Percentiles rank a stretch among this genome's conserved stretches.
These are phyloP conservation scores for Gastrophryne carolinensis DNA, from an alignment of 2,797 vertebrate genomes.

Conservation along the genomic window DNA sequence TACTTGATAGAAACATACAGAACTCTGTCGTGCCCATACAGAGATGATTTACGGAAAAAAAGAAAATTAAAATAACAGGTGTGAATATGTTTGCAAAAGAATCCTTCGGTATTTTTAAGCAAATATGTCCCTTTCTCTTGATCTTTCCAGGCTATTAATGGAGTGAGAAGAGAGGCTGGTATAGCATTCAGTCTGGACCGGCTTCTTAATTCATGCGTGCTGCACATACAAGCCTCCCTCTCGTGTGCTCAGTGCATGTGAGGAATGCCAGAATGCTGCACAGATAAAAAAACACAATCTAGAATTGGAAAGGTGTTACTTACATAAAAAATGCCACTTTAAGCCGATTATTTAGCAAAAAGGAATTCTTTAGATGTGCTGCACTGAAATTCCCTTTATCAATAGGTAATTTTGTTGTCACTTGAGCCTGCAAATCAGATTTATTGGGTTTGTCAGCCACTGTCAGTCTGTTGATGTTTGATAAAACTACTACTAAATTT, in stretches of 20 bases:
- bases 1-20: no score
- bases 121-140: constrained; percentile 27
- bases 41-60: constrained; percentile 2
- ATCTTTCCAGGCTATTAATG: constrained; percentile 8
- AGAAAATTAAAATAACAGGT: constrained; percentile 7
- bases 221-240: constrained; percentile 30
- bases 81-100: constrained; percentile 13
- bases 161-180: constrained; percentile 3
- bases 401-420: no score
- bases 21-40: no score
- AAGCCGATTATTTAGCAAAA: constrained; percentile 42
- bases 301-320: constrained; percentile 10
- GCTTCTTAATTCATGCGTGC: constrained; percentile 33
- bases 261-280: constrained; percentile 38
- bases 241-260: constrained; percentile 29
- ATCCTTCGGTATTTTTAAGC: constrained; percentile 12
- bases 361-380: constrained; percentile 27
- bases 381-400: constrained; percentile 9
- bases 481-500: neutral
- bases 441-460: neutral
- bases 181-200: constrained; percentile 38
- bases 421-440: neutral
- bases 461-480: neutral
- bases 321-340: constrained; percentile 32
- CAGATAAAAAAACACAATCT: constrained; percentile 23